phyloP scores from a whole-genome alignment of 2,113 vertebrate genomes.

The Abramis brama region DNA sequence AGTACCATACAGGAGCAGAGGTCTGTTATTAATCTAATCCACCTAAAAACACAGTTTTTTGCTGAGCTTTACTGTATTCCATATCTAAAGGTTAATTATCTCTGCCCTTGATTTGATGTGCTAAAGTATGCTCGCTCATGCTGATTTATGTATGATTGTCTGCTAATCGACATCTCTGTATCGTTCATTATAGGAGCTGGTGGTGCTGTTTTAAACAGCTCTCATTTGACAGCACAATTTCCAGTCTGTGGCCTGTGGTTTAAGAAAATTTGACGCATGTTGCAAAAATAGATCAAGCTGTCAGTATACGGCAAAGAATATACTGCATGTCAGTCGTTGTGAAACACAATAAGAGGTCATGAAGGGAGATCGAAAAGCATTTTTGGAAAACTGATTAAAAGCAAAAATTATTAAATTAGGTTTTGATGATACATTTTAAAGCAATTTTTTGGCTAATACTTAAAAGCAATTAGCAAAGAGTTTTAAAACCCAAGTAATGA shows the following conservation, averaged over 20 bases:
- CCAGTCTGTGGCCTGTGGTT: not conserved
- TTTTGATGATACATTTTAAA: not conserved
- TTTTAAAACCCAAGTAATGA: not conserved
- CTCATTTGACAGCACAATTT: slow-evolving; percentile 10
- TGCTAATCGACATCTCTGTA: slow-evolving; percentile 43
- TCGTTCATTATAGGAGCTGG: slow-evolving; percentile 21
- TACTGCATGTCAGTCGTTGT: not conserved
- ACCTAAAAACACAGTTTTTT: slow-evolving; percentile 33
- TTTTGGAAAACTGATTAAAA: not conserved
- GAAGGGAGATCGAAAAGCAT: not conserved
- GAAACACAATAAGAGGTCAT: not conserved
- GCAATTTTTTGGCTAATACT: not conserved
- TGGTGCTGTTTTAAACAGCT: slow-evolving; percentile 13
- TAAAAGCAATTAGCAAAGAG: not conserved
- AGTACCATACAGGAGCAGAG: not conserved
- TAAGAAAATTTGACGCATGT: not conserved
- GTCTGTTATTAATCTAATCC: slow-evolving; percentile 49
- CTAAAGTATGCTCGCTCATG: not conserved
- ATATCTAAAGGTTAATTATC: slow-evolving; percentile 55
- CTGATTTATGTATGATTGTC: slow-evolving; percentile 47
- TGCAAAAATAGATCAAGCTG: slow-evolving; percentile 18
- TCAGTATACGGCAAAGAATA: slow-evolving; percentile 21
- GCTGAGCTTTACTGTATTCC: slow-evolving; percentile 11
- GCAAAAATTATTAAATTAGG: not conserved
- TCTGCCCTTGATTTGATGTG: slow-evolving; percentile 46